Evolutionary conservation across 2,113 vertebrate species (phyloP).

Genomic region (Typhlomys cinereus): DNA sequence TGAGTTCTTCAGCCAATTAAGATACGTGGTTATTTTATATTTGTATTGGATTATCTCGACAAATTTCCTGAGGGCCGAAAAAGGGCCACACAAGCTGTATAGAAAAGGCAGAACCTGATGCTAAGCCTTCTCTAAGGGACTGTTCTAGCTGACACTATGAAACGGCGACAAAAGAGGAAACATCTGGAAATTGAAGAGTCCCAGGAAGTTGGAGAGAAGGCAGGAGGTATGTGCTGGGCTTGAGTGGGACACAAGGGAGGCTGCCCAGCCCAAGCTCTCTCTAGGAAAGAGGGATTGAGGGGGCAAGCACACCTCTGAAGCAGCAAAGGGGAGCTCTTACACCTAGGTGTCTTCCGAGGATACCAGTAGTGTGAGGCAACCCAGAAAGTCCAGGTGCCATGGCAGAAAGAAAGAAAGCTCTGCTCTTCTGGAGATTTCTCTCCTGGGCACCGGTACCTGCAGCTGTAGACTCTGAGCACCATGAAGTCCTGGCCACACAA

Average conservation of each 20-base stretch:
- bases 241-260: neutral
- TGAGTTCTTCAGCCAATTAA: slow-evolving; percentile 11
- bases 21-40: neutral
- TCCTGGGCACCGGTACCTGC: neutral
- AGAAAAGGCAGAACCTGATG: neutral
- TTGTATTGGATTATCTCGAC: neutral
- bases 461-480: too few relatives aligned
- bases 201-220: neutral
- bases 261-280: neutral
- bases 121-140: slow-evolving; percentile 12
- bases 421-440: neutral
- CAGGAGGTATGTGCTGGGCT: slow-evolving; percentile 48
- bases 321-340: neutral
- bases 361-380: rapidly evolving
- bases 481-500: neutral
- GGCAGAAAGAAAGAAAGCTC: too few relatives aligned
- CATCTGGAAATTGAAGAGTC: slow-evolving; percentile 70
- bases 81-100: neutral
- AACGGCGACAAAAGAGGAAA: slow-evolving; percentile 69
- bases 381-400: neutral
- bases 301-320: neutral
- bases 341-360: neutral
- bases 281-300: neutral
- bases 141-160: slow-evolving; percentile 53
- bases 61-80: neutral